Evolutionary conservation across 1,140 invertebrate genomes (phyloP).

Genomic region (Zaprionus vittiger): DNA sequence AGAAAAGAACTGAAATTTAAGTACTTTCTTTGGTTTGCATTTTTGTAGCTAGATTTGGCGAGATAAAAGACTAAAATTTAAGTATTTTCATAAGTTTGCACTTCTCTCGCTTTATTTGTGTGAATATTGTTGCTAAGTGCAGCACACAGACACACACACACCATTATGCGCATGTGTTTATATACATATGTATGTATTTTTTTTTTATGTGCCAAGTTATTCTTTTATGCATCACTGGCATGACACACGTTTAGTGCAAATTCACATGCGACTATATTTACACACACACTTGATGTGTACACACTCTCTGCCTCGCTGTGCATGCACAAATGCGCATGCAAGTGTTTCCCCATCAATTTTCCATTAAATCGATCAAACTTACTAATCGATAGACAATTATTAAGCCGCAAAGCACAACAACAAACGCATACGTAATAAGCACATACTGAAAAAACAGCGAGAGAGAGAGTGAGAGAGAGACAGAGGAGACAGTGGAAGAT

Average conservation of each 20-base stretch:
- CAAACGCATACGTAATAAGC: conserved; percentile 28
- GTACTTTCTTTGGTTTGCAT: not conserved
- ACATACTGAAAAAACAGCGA: not conserved
- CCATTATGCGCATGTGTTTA: not conserved
- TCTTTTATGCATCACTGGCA: conserved; percentile 1
- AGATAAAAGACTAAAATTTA: not conserved
- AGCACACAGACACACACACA: conserved; percentile 5
- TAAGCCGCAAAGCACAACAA: not conserved
- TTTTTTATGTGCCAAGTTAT: conserved; percentile 3
- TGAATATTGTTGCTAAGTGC: conserved; percentile 6
- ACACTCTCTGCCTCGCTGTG: not conserved
- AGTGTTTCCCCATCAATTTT: conserved; percentile 15
- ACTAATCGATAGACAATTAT: conserved; percentile 67
- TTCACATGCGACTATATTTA: conserved; percentile 1
- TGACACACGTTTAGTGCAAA: conserved; percentile 5
- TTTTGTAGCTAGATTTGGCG: not conserved
- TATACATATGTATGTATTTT: not conserved
- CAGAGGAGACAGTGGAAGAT: not conserved
- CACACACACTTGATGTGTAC: not conserved
- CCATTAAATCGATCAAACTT: conserved; percentile 52
- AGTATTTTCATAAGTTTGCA: not conserved
- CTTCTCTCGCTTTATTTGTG: not conserved
- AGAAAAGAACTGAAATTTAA: not conserved
- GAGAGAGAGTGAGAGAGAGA: not conserved
- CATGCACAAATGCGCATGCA: not conserved